Percentiles rank a stretch among this genome's conserved stretches.
These are phyloP conservation scores for Microhierax caerulescens DNA, from an alignment of 2,797 vertebrate species.

Conservation along the genomic window DNA sequence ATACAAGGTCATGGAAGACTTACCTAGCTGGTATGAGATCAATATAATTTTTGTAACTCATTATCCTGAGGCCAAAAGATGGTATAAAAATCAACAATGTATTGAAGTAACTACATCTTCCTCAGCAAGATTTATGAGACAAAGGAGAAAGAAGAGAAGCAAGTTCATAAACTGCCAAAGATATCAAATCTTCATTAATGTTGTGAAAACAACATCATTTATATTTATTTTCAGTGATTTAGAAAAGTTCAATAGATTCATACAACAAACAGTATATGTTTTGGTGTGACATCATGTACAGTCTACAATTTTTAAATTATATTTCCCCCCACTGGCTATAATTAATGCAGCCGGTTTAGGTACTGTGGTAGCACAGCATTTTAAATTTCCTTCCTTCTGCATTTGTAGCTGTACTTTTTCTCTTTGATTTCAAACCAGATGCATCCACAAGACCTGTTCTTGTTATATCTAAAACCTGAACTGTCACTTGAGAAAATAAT, in stretches of 20 bases:
- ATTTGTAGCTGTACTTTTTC: neutral
- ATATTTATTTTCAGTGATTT: slow-evolving; percentile 30
- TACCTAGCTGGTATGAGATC: slow-evolving; percentile 61
- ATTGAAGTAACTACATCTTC: slow-evolving; percentile 69
- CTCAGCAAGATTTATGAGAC: slow-evolving; percentile 71
- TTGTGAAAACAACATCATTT: slow-evolving; percentile 47
- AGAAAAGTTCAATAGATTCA: neutral
- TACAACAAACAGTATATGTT: neutral
- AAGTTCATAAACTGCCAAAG: slow-evolving; percentile 11
- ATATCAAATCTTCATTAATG: slow-evolving; percentile 55
- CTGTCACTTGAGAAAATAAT: neutral
- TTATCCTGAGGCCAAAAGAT: slow-evolving; percentile 54
- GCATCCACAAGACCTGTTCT: neutral
- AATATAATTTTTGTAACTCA: slow-evolving; percentile 71
- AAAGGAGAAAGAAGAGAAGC: neutral
- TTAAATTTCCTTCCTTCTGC: neutral
- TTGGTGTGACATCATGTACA: neutral
- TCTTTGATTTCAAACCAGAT: neutral
- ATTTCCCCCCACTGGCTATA: neutral
- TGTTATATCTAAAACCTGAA: neutral
- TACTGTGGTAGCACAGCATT: neutral
- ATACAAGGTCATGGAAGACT: slow-evolving; percentile 69
- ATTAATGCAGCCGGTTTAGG: neutral
- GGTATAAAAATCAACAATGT: slow-evolving; percentile 69
- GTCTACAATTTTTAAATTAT: neutral